A percentile compares a stretch with the other conserved stretches of the same genome.
phyloP scores from a whole-genome alignment of 2,888 invertebrate species.

The Pollenia griseotomentosa region DNA sequence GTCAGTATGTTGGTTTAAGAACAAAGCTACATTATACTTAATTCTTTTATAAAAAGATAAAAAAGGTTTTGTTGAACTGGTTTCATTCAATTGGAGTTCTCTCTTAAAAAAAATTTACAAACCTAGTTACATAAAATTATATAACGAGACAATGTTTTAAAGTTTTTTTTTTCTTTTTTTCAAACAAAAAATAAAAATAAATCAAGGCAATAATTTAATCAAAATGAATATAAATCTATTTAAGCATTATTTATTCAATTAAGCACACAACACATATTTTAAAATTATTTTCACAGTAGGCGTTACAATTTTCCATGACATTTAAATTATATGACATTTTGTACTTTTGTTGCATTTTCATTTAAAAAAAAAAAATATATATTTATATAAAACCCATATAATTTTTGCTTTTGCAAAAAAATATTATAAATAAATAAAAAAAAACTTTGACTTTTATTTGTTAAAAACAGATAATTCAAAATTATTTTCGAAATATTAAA shows the following conservation, averaged over 20 bases:
- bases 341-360: constrained; percentile 22
- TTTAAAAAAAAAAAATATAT: background rate
- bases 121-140: constrained; percentile 69
- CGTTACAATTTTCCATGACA: constrained; percentile 69
- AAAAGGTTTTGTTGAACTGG: constrained; percentile 58
- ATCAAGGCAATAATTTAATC: constrained; percentile 61
- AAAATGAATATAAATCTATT: constrained; percentile 51
- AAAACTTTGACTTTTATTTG: constrained; percentile 66
- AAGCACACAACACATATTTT: constrained; percentile 41
- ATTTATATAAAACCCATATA: constrained; percentile 2
- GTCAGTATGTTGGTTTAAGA: constrained; percentile 64
- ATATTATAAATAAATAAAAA: background rate
- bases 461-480: constrained; percentile 31
- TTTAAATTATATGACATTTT: constrained; percentile 55
- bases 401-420: background rate
- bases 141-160: constrained; percentile 28
- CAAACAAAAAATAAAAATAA: constrained; percentile 14
- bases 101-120: constrained; percentile 51
- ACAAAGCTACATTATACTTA: constrained; percentile 9
- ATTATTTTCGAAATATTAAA: constrained; percentile 27
- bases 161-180: constrained; percentile 6
- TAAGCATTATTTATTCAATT: constrained; percentile 61
- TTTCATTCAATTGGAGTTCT: constrained; percentile 51
- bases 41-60: background rate
- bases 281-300: constrained; percentile 52